A percentile compares a stretch with the other conserved stretches of the same genome.
phyloP scores from a whole-genome alignment of 1,140 invertebrate species.

The Drosophila lini region DNA sequence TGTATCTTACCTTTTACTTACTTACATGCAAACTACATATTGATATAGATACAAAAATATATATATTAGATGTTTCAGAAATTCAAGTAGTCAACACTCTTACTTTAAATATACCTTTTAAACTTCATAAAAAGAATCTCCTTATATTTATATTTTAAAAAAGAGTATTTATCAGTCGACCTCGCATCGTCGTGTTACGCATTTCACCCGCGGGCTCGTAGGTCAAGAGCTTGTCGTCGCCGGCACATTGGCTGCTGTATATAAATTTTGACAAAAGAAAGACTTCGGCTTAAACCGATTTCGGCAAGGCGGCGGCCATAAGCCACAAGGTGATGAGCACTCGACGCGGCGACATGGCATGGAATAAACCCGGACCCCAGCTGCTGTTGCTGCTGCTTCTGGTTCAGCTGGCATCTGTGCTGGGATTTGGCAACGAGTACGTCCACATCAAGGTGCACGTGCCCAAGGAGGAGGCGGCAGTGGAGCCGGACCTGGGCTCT shows the following conservation, averaged over 20 bases:
- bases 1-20: no score
- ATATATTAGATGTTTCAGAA: no score
- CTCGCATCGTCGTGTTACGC: neutral
- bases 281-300: slow-evolving; percentile 79
- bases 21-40: no score
- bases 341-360: slow-evolving; percentile 31
- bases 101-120: no score
- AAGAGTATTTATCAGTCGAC: slow-evolving; percentile 7
- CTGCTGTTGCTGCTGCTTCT: slow-evolving; percentile 7
- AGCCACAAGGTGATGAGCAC: slow-evolving; percentile 48
- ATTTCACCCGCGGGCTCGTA: slow-evolving; percentile 38
- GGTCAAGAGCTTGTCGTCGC: slow-evolving; percentile 60
- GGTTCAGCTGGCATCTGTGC: slow-evolving; percentile 1
- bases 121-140: no score
- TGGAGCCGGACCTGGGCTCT: slow-evolving; percentile 29
- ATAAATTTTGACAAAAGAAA: slow-evolving; percentile 79
- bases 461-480: slow-evolving; percentile 59
- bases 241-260: slow-evolving; percentile 44
- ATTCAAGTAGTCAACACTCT: no score
- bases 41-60: no score
- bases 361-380: neutral
- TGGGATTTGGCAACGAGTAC: slow-evolving; percentile 70
- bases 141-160: no score
- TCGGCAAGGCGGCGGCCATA: slow-evolving; percentile 69
- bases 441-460: slow-evolving; percentile 80